Evolutionary conservation across 2,797 vertebrate species (phyloP), one percentile per base, ranked within the genome.

Genomic region (Cynopterus sphinx): DNA sequence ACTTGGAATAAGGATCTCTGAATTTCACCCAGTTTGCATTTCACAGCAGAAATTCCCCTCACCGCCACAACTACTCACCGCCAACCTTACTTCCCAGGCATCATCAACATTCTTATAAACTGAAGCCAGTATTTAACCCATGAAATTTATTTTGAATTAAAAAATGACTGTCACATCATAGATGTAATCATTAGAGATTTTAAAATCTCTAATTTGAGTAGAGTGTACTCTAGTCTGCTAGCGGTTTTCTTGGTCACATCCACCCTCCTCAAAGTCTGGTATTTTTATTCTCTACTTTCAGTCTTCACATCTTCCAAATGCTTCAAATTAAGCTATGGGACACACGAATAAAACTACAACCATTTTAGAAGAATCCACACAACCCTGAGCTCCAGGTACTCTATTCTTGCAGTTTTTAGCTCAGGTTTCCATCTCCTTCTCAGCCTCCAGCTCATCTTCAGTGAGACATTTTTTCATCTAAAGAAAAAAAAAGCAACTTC

Each of bases 401-500:
- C 22, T 41, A 33, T 59, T 36, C 24, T 59, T 15, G 4, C 13
- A 17, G 22, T 8, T 77, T 73, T 70, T 9, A 75, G 46, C 39
- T 39, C 6, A 53, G 39, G 39, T 70, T 77, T 28, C 31, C 59
- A 21, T 13, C 49, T 88, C 85, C 49, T 90, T 51, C 22, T 22
- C 28, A 74, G 79, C 39, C 43, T 41, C 57, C 49, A 36, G 65
- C n/a, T 39, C n/a, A n/a, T 28, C n/a, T 49, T 77, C 36, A 88
- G 91, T 39, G 6, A 26, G 26, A 26, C 31, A 21, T n/a, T n/a
- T 77, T n/a, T 81, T 33, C 68, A 83, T 39, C 51, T 84, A 46
- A 68, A 43, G n/a, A 49, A 82, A 94, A 96, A 96, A 36, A 24
- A 24, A 4, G 61, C 6, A 67, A 84, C 67, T 92, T 84, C 59